These are phyloP conservation scores for Diabrotica undecimpunctata DNA, from an alignment of 1,140 invertebrate species.

Conservation along the genomic window DNA sequence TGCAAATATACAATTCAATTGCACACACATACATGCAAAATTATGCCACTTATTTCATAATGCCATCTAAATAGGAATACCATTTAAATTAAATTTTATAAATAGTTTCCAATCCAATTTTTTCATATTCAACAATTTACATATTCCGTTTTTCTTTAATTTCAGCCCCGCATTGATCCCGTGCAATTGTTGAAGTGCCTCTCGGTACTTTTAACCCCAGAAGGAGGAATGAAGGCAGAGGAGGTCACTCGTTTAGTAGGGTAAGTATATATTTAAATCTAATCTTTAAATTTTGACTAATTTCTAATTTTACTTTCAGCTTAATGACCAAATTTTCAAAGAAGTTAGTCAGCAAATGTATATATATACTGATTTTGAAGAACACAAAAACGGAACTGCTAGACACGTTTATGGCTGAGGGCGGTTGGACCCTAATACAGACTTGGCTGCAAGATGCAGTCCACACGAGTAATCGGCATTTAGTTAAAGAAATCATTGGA, in stretches of 20 bases:
- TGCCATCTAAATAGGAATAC: too few relatives aligned
- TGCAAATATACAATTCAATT: too few relatives aligned
- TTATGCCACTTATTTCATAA: too few relatives aligned
- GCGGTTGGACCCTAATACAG: slow-evolving; percentile 86
- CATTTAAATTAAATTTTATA: too few relatives aligned
- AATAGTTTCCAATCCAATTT: too few relatives aligned
- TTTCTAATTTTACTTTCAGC: slow-evolving; percentile 58
- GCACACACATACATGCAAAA: too few relatives aligned
- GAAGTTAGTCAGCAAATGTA: slow-evolving; percentile 92
- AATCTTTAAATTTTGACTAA: slow-evolving; percentile 28
- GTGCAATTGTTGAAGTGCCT: slow-evolving; percentile 81
- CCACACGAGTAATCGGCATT: slow-evolving; percentile 74
- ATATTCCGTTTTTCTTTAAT: slow-evolving; percentile 44
- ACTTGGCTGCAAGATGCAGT: slow-evolving; percentile 86
- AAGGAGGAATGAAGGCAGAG: slow-evolving; percentile 82
- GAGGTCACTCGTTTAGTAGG: slow-evolving; percentile 79
- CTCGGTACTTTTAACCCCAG: slow-evolving; percentile 72
- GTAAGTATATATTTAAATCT: slow-evolving; percentile 50
- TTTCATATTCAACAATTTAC: too few relatives aligned
- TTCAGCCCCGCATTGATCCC: slow-evolving; percentile 88
- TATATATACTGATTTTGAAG: slow-evolving; percentile 91
- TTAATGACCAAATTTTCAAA: slow-evolving; percentile 94
- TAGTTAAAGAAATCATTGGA: slow-evolving; percentile 81
- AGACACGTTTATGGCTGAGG: slow-evolving; percentile 82
- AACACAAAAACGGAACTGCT: slow-evolving; percentile 80